Percentiles rank a stretch among this genome's conserved stretches.
Evolutionary conservation across 2,113 vertebrate genomes (phyloP).

Genomic region (Phalacrocorax carbo): DNA sequence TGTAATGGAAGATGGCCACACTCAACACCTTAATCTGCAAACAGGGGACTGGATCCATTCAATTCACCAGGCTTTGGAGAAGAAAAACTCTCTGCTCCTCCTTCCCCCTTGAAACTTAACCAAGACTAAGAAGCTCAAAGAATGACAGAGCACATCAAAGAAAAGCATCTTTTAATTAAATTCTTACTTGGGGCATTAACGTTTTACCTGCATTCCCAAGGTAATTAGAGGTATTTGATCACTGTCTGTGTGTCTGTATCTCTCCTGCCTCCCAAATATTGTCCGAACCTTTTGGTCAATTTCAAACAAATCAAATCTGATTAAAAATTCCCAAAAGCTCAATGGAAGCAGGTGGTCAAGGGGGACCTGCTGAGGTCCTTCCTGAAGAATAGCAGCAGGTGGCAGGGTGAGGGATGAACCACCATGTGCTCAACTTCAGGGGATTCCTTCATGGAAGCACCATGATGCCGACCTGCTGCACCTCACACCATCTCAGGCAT

Average conservation of each 20-base stretch:
- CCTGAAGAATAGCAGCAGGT: not conserved
- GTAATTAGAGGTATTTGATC: not conserved
- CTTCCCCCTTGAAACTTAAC: not conserved
- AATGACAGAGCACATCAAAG: not conserved
- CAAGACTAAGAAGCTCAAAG: not conserved
- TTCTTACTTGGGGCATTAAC: not conserved
- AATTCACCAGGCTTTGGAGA: not conserved
- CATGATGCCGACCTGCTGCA: accelerated
- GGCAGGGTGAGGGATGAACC: accelerated
- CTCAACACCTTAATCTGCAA: not conserved
- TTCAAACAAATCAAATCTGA: not conserved
- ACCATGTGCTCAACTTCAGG: not conserved
- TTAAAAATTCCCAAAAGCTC: not conserved
- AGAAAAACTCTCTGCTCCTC: not conserved
- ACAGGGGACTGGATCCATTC: not conserved
- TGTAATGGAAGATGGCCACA: not conserved
- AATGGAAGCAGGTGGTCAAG: not conserved
- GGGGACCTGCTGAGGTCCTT: not conserved
- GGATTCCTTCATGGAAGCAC: not conserved
- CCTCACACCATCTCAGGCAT: not conserved
- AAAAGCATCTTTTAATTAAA: not conserved
- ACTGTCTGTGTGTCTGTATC: not conserved
- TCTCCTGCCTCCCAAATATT: not conserved
- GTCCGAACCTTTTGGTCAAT: not conserved
- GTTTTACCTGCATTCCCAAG: not conserved